Conservation (phyloP, 2,797 vertebrate genomes). For the Myotis myotis region DNA sequence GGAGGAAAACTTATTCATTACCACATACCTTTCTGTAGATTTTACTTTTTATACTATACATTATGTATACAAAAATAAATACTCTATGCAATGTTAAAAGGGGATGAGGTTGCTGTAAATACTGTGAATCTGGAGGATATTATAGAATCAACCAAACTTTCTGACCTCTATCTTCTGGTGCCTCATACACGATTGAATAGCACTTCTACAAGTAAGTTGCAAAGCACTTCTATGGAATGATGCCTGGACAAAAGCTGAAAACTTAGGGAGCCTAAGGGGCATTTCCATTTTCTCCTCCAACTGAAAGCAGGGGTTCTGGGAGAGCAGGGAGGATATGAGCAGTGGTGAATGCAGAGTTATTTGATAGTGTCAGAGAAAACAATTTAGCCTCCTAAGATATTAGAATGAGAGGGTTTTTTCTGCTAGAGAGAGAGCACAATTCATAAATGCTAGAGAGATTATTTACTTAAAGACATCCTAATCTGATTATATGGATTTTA, state of each 20-base stretch:
- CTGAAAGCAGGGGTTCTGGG: neutral
- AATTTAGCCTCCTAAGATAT: neutral
- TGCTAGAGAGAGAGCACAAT: neutral
- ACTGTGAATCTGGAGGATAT: neutral
- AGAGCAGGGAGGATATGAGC: neutral
- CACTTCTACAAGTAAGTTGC: neutral
- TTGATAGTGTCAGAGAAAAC: neutral
- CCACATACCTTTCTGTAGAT: neutral
- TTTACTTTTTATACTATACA: neutral
- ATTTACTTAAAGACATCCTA: neutral
- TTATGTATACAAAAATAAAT: neutral
- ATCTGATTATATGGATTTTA: slow-evolving; percentile 20
- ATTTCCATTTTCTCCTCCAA: neutral
- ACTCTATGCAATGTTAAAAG: neutral
- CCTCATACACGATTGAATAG: neutral
- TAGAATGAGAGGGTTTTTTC: neutral
- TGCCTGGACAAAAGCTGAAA: neutral
- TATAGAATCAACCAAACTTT: neutral
- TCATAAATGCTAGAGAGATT: neutral
- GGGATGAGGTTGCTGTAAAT: neutral
- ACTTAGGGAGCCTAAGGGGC: neutral
- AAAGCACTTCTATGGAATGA: neutral
- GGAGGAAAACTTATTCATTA: neutral
- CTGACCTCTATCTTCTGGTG: neutral
- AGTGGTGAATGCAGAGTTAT: neutral